Base-by-base conservation (phyloP, 2,888 invertebrate species). In the Eilema sororculum region DNA sequence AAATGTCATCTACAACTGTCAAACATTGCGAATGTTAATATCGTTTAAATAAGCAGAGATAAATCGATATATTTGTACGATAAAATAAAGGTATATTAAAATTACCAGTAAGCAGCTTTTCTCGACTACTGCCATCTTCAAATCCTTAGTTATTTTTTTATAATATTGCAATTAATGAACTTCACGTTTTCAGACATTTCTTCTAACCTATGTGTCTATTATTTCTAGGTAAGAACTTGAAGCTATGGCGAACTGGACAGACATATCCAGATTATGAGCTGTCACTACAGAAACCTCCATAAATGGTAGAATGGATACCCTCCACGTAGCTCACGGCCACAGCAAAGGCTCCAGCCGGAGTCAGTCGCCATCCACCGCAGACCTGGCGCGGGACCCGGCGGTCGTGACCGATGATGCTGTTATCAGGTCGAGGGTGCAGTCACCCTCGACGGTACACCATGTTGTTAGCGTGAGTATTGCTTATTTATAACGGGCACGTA, bases 311-410 rank as follows among this genome's bases (percentile, higher is more conserved):
- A 94, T 95, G 95, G 95, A 95, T 84, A 93, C 93, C 65, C 83
- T 95, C 75, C 94, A 95, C 79, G 93, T 95, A 73, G 84, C 89
- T 41, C 95, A 92, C 78, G 94, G 90, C 67, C 96, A 96, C 88
- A 95, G 94, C 82, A 96, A 96, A 89, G 96, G 95, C 61, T 96
- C 96, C 59, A 96, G 96, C 80, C 90, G 96, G 71, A 96, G 96
- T 84, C 96, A 96, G 83, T 96, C 96, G 56, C 96, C 96, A 72
- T 93, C 94, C 12, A 88, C 93, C 1, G 89, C 90, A n/a, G 95
- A 96, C 82, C 83, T 95, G 92, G 83, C 95, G 84, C 75, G 92
- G 76, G 95, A 94, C 73, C 91, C 93, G 60, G 89, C 90, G 58
- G 91, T 90, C 76, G 89, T 93, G 77, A 92, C 92, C 9, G 95